phyloP scores from a whole-genome alignment of 2,888 invertebrate species.

The Argyresthia goedartella region DNA sequence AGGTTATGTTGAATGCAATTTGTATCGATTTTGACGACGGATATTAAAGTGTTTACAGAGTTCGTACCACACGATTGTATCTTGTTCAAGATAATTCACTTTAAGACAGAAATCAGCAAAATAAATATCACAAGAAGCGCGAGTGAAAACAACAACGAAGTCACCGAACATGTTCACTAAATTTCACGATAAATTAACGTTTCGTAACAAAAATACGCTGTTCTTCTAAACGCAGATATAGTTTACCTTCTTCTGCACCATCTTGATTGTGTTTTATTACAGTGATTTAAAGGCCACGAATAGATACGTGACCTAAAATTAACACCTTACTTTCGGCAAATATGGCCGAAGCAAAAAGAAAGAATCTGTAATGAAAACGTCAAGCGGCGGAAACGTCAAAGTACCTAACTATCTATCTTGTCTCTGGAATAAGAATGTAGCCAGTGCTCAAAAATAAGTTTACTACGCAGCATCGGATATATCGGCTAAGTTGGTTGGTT shows the following conservation, averaged over 20 bases:
- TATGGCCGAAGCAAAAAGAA: constrained; percentile 68
- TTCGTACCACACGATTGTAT: no score
- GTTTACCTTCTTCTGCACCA: constrained; percentile 73
- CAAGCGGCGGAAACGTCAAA: no score
- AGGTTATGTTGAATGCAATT: neutral
- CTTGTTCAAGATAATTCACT: no score
- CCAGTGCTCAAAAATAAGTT: neutral
- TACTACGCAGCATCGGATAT: neutral
- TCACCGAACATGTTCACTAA: constrained; percentile 24
- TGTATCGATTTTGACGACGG: neutral
- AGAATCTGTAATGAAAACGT: constrained; percentile 18
- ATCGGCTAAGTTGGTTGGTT: no score
- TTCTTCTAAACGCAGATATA: constrained; percentile 54
- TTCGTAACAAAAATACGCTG: constrained; percentile 37
- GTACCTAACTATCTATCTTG: neutral
- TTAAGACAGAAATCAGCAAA: neutral
- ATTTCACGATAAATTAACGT: constrained; percentile 27
- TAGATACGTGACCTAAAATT: constrained; percentile 59
- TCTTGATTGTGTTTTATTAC: constrained; percentile 53
- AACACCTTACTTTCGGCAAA: constrained; percentile 63
- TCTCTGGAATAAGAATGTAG: neutral
- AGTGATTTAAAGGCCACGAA: constrained; percentile 64
- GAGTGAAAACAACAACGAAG: constrained; percentile 21
- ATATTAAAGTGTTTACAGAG: no score
- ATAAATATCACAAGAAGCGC: constrained; percentile 1